phyloP scores from a whole-genome alignment of 2,797 vertebrate species.

The Acrossocheilus wenchowensis region DNA sequence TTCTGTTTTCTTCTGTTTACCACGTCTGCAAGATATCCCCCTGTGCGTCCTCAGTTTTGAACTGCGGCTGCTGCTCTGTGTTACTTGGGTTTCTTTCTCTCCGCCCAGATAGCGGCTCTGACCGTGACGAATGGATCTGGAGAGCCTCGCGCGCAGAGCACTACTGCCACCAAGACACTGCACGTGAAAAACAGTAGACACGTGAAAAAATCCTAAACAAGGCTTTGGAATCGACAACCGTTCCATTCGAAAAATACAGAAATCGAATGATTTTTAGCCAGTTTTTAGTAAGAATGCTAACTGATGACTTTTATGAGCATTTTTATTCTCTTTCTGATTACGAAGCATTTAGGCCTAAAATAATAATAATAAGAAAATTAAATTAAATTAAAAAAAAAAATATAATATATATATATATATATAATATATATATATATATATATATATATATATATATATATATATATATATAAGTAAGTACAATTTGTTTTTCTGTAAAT shows the following conservation, averaged over 20 bases:
- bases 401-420: neutral
- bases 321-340: neutral
- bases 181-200: neutral
- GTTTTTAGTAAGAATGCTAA: too few relatives aligned
- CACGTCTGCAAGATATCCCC: neutral
- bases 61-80: neutral
- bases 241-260: neutral
- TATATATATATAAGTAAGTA: neutral
- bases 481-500: neutral
- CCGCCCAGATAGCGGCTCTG: constrained; percentile 74
- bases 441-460: neutral
- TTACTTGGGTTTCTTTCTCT: constrained; percentile 51
- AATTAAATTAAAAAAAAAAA: too few relatives aligned
- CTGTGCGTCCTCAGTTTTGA: neutral
- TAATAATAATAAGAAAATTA: neutral
- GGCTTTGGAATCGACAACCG: neutral
- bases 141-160: constrained; percentile 65
- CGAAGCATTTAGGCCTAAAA: neutral
- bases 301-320: too few relatives aligned
- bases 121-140: constrained; percentile 54
- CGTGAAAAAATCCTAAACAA: neutral
- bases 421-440: neutral
- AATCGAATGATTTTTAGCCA: neutral
- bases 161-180: constrained; percentile 68
- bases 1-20: neutral